Evolutionary conservation across 2,113 vertebrate species (phyloP), one percentile per base, ranked within the genome.

Genomic region (Dolichotis patagonum): DNA sequence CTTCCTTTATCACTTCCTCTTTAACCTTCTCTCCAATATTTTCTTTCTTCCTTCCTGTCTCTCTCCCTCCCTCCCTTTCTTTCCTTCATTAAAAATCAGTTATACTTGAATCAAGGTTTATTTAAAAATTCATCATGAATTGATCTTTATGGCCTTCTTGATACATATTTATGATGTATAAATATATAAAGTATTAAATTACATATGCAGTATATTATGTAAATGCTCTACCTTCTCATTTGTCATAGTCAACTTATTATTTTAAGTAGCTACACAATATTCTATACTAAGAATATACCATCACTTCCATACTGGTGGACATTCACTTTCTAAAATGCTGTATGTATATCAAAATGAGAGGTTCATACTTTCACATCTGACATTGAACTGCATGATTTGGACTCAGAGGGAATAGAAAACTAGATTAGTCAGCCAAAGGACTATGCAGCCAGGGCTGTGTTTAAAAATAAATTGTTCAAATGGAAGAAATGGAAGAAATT

Each of bases 281-380:
- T 78, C 41, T 24, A 43, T 43, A 75, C 60, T 52, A 65, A 65
- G 43, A 35, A 35, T 62, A 3, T 20, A 52, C 7, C 54, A 54
- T 12, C 3, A 7, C 54, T 83, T 2, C 24, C 28, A 8, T 65
- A 60, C 41, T 73, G 19, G 84, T 28, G 14, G n/a, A 32, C 2
- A 13, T 84, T 93, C 41, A 69, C 85, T 88, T 94, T 92, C 52
- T 87, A 90, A 82, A 52, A 38, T 71, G 86, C 63, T 86, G 90
- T 86, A 41, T 73, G 11, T 54, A 54, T 54, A 52, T 54, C 13
- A 54, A 17, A 14, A 54, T 85, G 52, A 82, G 41, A 60, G 54
- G 85, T 9, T 63, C 19, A 85, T 26, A 11, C 9, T 96, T 49
- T 90, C 22, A 78, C 35, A 52, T 78, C 38, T 78, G 54, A 56